phyloP scores from a whole-genome alignment of 2,797 vertebrate genomes.

The Chromis chromis region DNA sequence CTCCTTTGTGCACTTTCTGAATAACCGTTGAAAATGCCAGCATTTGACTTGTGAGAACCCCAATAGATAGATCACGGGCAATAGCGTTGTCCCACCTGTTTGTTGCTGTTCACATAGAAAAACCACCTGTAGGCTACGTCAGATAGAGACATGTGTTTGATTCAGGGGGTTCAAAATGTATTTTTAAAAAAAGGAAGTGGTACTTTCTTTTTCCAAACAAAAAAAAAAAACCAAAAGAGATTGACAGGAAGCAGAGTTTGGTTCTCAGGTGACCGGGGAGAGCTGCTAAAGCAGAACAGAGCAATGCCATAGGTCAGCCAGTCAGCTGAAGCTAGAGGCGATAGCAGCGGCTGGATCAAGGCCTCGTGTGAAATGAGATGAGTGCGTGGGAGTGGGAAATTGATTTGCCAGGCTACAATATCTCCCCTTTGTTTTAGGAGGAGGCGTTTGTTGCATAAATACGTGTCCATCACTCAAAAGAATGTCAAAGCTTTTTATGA shows the following conservation, averaged over 20 bases:
- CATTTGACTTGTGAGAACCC: slow-evolving; percentile 69
- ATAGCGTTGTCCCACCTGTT: slow-evolving; percentile 60
- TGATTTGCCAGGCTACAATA: slow-evolving; percentile 73
- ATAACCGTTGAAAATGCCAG: slow-evolving; percentile 78
- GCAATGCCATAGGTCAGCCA: slow-evolving; percentile 62
- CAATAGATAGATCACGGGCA: slow-evolving; percentile 53
- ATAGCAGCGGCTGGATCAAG: slow-evolving; percentile 65
- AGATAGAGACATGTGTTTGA: slow-evolving; percentile 54
- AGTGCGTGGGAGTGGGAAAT: slow-evolving; percentile 77
- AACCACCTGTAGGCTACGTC: slow-evolving; percentile 41
- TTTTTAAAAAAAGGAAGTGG: slow-evolving; percentile 8
- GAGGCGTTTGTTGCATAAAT: slow-evolving; percentile 83
- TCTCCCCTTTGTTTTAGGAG: slow-evolving; percentile 68
- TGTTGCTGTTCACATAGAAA: slow-evolving; percentile 59
- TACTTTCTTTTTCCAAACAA: slow-evolving; percentile 52
- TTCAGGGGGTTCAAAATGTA: slow-evolving; percentile 47
- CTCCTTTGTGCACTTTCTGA: slow-evolving; percentile 83
- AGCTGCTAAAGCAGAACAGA: slow-evolving; percentile 58
- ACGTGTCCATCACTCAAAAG: slow-evolving; percentile 80
- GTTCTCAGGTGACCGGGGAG: slow-evolving; percentile 75
- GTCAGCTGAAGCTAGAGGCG: slow-evolving; percentile 67
- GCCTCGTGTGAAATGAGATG: slow-evolving; percentile 67
- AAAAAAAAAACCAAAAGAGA: slow-evolving; percentile 71
- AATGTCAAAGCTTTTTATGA: slow-evolving; percentile 80
- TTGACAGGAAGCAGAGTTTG: slow-evolving; percentile 69